Conservation (phyloP, 2,797 vertebrate genomes). For the Simalia tracyae region DNA sequence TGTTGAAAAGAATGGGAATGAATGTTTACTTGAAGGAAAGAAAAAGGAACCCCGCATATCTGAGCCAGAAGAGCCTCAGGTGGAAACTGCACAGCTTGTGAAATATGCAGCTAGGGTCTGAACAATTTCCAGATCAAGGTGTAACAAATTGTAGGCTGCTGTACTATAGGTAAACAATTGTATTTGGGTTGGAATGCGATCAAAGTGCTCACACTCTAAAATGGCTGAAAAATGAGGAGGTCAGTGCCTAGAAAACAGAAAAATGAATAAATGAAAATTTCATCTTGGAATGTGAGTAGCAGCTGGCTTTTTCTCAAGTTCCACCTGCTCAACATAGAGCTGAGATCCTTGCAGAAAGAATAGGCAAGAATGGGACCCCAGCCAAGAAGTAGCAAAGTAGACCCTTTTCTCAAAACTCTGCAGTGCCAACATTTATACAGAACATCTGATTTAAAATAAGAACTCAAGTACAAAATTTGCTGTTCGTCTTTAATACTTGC, state of each 20-base stretch:
- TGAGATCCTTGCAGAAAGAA: constrained; percentile 31
- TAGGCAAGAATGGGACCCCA: constrained; percentile 5
- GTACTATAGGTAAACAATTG: constrained; percentile 29
- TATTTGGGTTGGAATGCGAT: constrained; percentile 68
- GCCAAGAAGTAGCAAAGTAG: constrained; percentile 20
- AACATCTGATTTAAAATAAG: constrained; percentile 24
- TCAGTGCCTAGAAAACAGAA: constrained; percentile 50
- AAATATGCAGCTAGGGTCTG: constrained; percentile 39
- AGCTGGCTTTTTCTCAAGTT: constrained; percentile 39
- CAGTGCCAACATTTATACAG: constrained; percentile 15
- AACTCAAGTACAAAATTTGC: neutral
- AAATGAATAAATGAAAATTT: constrained; percentile 29
- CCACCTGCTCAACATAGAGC: constrained; percentile 38
- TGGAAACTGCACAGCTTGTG: constrained; percentile 49
- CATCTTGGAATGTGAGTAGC: constrained; percentile 37
- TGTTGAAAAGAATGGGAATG: constrained; percentile 43
- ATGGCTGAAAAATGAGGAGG: constrained; percentile 58
- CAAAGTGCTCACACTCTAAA: constrained; percentile 56
- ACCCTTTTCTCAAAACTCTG: constrained; percentile 18
- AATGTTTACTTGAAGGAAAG: constrained; percentile 52
- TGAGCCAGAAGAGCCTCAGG: constrained; percentile 48
- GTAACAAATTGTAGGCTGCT: constrained; percentile 43
- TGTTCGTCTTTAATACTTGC: neutral
- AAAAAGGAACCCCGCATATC: constrained; percentile 45
- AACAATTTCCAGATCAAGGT: constrained; percentile 52